Base-by-base conservation (phyloP, 2,888 invertebrate genomes). In the Brenthis daphne region DNA sequence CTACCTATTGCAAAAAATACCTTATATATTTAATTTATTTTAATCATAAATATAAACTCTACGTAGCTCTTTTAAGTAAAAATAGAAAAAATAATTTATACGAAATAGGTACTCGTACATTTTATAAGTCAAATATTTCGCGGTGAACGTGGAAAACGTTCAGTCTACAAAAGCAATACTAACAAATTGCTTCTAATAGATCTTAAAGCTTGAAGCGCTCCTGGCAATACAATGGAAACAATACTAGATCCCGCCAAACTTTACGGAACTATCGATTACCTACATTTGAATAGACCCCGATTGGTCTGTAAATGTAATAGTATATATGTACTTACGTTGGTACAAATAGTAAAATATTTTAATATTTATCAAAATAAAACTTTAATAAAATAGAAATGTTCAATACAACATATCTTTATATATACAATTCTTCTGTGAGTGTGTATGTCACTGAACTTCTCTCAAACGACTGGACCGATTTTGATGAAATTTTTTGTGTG, bases 181-280 rank as follows among this genome's bases (percentile, higher is more conserved):
- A 71, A 73, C 70, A 71, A 71, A 74, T 74, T 68, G 67, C 58
- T 53, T 54, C 69, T 72, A 73, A 73, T 72, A 72, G 72, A 74
- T 69, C 70, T 73, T 65, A 73, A 71, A 71, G 71, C 70, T 60
- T 60, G 47, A 64, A 64, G 65, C 65, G 66, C 67, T 74, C 72
- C 65, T 65, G 70, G 63, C 67, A 70, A 47, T 65, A 72, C 71
- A 75, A 74, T 72, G 72, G 74, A 74, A 73, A 73, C 74, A 73
- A 77, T 75, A 73, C 70, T 50, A 60, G 70, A 71, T 60, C 71
- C 68, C 70, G 66, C 67, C 69, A 71, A 71, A 76, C 74, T 75
- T 72, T 54, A 67, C 71, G 29, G 60, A 73, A 74, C 72, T 74
- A 74, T 74, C 72, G 70, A 69, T 71, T 74, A 20, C 20, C 20